Evolutionary conservation across 1,140 invertebrate species (phyloP).

Genomic region (Vollenhovia emeryi): DNA sequence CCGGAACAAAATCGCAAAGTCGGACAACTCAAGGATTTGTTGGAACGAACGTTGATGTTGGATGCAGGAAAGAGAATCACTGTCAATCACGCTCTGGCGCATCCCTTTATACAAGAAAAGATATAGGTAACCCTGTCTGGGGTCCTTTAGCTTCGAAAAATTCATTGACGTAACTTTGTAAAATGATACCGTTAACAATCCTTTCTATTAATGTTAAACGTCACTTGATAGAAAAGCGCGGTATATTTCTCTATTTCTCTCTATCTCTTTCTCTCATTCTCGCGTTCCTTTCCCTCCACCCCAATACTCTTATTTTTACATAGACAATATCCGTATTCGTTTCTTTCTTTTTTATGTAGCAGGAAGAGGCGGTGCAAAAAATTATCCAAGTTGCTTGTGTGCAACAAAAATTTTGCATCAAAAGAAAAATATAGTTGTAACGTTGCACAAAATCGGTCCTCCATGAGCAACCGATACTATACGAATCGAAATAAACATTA

Average conservation of each 20-base stretch:
- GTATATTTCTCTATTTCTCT: constrained; percentile 49
- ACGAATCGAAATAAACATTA: constrained; percentile 62
- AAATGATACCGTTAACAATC: constrained; percentile 64
- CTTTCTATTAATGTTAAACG: constrained; percentile 63
- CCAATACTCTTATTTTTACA: constrained; percentile 15
- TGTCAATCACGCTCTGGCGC: constrained; percentile 96
- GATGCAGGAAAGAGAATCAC: constrained; percentile 97
- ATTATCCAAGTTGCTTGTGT: constrained; percentile 33
- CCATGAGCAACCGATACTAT: constrained; percentile 42
- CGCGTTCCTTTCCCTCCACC: background rate
- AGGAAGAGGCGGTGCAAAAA: constrained; percentile 71
- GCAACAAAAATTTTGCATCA: background rate
- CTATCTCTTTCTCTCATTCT: constrained; percentile 30
- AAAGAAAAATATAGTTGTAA: background rate
- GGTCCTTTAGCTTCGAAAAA: constrained; percentile 74
- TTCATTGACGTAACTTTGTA: constrained; percentile 73
- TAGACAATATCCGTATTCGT: constrained; percentile 58
- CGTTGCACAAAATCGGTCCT: constrained; percentile 19
- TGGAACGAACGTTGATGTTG: constrained; percentile 97
- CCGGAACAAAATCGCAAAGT: constrained; percentile 96
- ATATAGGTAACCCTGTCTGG: constrained; percentile 87
- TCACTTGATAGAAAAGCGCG: constrained; percentile 54
- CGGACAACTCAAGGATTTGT: constrained; percentile 95
- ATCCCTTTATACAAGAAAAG: constrained; percentile 98
- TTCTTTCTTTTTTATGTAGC: constrained; percentile 52